Conservation (phyloP, 2,113 vertebrate species). For the Coreoperca whiteheadi region DNA sequence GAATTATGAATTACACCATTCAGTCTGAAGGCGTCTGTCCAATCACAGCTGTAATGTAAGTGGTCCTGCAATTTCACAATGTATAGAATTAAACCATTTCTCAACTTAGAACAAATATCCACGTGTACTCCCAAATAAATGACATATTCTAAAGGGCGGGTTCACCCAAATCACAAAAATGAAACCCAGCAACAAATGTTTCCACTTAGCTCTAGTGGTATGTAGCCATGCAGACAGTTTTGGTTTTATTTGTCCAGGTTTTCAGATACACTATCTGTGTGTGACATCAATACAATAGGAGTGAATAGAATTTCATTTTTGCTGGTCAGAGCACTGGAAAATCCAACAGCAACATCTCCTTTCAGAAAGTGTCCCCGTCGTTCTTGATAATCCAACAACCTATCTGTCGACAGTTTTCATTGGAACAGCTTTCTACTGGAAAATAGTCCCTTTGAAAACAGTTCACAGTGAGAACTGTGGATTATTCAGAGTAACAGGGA, state of each 20-base stretch:
- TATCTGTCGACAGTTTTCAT: background rate
- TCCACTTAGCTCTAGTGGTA: background rate
- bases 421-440: background rate
- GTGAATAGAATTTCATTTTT: background rate
- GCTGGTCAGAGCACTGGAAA: background rate
- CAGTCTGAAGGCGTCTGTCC: constrained; percentile 55
- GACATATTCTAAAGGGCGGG: background rate
- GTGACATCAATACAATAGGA: background rate
- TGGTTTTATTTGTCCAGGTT: background rate
- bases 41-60: constrained; percentile 68
- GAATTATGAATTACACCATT: constrained; percentile 55
- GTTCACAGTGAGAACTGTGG: background rate
- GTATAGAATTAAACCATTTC: background rate
- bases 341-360: background rate
- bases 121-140: background rate
- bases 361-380: background rate
- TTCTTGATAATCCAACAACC: background rate
- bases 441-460: background rate
- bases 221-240: background rate
- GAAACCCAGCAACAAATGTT: background rate
- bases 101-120: background rate
- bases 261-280: background rate
- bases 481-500: background rate
- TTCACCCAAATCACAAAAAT: background rate
- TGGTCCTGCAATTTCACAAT: background rate